These are phyloP conservation scores for Ptychoptera albimana DNA, from an alignment of 2,888 invertebrate genomes.

Conservation along the genomic window DNA sequence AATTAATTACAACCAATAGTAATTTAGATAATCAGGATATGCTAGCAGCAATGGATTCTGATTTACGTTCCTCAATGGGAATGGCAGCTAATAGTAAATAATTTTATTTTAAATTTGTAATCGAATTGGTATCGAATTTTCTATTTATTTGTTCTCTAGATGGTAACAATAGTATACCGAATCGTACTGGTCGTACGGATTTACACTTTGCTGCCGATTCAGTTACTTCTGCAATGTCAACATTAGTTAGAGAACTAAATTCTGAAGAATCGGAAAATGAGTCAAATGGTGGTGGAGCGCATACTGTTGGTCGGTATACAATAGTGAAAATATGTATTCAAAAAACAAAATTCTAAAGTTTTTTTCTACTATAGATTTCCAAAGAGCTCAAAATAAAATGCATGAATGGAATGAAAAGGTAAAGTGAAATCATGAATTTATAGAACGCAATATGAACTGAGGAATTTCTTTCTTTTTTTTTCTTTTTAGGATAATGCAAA, in stretches of 20 bases:
- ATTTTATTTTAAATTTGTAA: no score
- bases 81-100: constrained; percentile 26
- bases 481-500: constrained; percentile 26
- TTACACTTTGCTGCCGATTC: constrained; percentile 91
- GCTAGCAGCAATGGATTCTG: constrained; percentile 30
- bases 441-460: no score
- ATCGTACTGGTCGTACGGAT: constrained; percentile 56
- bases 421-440: constrained; percentile 16
- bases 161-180: no score
- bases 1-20: neutral
- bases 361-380: constrained; percentile 26
- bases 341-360: no score
- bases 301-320: no score
- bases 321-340: no score
- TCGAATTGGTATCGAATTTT: no score
- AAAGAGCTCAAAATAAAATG: constrained; percentile 29
- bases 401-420: constrained; percentile 32
- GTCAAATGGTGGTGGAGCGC: no score
- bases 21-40: constrained; percentile 1
- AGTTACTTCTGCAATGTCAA: constrained; percentile 96
- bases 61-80: constrained; percentile 38
- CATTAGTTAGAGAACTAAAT: constrained; percentile 88
- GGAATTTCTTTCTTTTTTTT: constrained; percentile 7
- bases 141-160: no score
- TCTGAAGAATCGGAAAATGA: constrained; percentile 48